A percentile compares a stretch with the other conserved stretches of the same genome.
Evolutionary conservation across 2,113 vertebrate species (phyloP).

Genomic region (Calypte anna): DNA sequence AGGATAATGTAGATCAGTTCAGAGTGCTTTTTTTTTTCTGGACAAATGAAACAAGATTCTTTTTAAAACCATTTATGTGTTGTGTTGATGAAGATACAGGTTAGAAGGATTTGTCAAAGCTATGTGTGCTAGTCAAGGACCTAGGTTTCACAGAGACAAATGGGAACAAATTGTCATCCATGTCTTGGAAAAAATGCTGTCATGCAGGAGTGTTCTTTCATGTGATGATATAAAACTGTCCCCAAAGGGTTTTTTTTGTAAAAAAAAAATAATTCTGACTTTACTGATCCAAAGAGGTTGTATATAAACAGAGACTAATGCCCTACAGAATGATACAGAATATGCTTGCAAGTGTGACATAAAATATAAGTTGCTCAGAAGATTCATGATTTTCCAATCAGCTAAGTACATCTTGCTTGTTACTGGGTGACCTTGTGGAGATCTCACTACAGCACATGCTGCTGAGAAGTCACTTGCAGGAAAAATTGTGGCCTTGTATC

Average conservation of each 20-base stretch:
- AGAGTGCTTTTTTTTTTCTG: not conserved
- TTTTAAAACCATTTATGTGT: not conserved
- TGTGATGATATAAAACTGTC: not conserved
- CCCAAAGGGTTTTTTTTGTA: not conserved
- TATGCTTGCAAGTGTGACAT: fast-evolving
- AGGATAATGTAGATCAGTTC: not conserved
- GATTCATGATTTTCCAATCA: slow-evolving; percentile 52
- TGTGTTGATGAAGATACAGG: not conserved
- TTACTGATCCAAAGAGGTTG: not conserved
- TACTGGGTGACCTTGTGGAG: slow-evolving; percentile 40
- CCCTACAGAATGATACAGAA: not conserved
- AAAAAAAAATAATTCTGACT: not conserved
- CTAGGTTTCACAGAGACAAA: not conserved
- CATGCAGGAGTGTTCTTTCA: not conserved
- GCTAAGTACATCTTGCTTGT: slow-evolving; percentile 42
- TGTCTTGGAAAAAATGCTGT: not conserved
- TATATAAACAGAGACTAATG: not conserved
- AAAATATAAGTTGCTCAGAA: not conserved
- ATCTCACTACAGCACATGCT: not conserved
- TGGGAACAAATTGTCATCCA: not conserved
- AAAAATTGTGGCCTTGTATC: slow-evolving; percentile 53
- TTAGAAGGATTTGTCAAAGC: not conserved
- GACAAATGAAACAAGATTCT: not conserved
- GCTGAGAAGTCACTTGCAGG: not conserved
- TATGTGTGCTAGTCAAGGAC: not conserved